Percentiles rank a stretch among this genome's conserved stretches.
Conservation (phyloP, 2,113 vertebrate genomes). For the Gallinago undulata region DNA sequence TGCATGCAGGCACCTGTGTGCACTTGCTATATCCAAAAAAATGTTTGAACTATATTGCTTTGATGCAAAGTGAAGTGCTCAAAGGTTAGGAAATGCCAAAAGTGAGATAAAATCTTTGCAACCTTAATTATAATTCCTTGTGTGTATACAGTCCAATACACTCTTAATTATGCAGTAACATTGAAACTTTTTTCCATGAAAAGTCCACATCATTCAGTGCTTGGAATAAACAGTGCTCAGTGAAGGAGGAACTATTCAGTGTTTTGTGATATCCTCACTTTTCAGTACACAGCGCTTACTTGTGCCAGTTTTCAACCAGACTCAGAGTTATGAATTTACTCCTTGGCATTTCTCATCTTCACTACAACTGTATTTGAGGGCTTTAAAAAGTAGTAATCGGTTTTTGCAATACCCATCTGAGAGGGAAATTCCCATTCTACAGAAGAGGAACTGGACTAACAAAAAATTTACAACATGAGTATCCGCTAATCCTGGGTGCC, state of each 20-base stretch:
- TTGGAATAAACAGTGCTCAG: neutral
- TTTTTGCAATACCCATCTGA: neutral
- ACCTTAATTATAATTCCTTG: neutral
- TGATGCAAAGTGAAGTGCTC: neutral
- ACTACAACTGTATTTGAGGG: neutral
- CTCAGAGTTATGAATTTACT: neutral
- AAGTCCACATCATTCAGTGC: neutral
- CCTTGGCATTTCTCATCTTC: neutral
- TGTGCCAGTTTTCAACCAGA: neutral
- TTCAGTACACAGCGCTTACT: neutral
- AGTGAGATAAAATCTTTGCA: neutral
- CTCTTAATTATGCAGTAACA: neutral
- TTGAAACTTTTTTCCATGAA: neutral
- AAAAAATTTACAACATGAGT: neutral
- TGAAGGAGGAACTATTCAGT: neutral
- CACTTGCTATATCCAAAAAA: neutral
- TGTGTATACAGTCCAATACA: neutral
- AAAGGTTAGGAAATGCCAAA: neutral
- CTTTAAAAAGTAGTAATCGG: neutral
- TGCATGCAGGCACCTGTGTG: neutral
- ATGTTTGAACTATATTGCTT: neutral
- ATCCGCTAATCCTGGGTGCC: neutral
- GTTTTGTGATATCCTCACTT: neutral
- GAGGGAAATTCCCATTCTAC: neutral
- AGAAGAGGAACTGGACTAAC: neutral